Base-by-base conservation (phyloP, 2,888 invertebrate genomes). In the Netelia fuscicornis region DNA sequence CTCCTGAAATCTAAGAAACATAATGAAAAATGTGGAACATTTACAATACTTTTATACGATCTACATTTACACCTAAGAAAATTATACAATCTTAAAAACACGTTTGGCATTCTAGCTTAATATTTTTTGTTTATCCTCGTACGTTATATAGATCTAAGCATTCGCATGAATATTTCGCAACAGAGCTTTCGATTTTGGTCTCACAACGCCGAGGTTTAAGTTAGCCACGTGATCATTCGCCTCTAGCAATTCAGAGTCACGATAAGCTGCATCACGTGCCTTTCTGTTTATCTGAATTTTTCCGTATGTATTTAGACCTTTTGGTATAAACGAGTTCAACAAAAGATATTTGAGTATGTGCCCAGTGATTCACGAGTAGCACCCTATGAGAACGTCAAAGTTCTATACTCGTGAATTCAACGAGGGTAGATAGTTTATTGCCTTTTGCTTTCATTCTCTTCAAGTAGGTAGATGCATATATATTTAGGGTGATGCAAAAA, bases 221-320 rank as follows among this genome's bases (percentile, higher is more conserved):
- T 60, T 30, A 54, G 81, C 37, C 75, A 82, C 85, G 85, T 71
- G 81, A 77, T 84, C 65, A 68, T 54, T 11, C 74, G 84, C 81
- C 84, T 70, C 58, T n/a, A 42, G 74, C 84, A 52, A 81, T 78
- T 60, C 74, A 70, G 56, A 65, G 70, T 78, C 52, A 67, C 70
- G 64, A 71, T 79, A 78, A 85, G 81, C 85, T 81, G 75, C 20
- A 81, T 85, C 85, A 85, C 85, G 85, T 85, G 85, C 64, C 78
- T 85, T 75, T 65, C 65, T 85, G 85, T 85, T 85, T 85, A 82
- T 85, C 68, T 71, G 68, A 75, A 85, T 85, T 78, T 85, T 71
- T 65, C 70, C 78, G 81, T 82, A 72, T 70, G 65, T 60, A 37
- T 56, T 81, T 60, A 37, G 78, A 60, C 60, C 85, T 64, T 85